Base-by-base conservation (phyloP, 2,888 invertebrate species). In the Physocephala rufipes region DNA sequence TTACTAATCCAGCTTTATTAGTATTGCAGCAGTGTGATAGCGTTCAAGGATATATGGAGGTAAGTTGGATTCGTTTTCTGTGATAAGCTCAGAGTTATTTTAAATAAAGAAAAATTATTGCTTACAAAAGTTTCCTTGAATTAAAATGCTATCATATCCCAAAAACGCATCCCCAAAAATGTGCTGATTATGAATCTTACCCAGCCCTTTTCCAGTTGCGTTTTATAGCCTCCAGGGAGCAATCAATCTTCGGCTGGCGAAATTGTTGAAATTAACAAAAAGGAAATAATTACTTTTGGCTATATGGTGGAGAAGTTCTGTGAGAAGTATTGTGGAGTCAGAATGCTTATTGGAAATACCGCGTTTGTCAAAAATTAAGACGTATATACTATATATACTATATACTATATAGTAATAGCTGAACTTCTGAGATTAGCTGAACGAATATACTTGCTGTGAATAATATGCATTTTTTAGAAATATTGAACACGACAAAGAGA, bases 11-110 rank as follows among this genome's bases (percentile, higher is more conserved):
- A 7, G 81, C 84, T 9, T 80, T 86, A 51, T 74, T 85, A 64
- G 84, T 86, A 64, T 74, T 86, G 70, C 85, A 86, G 77, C 86
- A 86, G 71, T 86, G 86, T 73, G 86, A 86, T 76, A 86, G 84
- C 74, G 82, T 86, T 24, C 86, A 86, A 77, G 86, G 85, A 70
- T 86, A 86, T 75, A 85, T 86, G 76, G 86, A 86, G 86, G 86
- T 86, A 74, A 85, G 85, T 80, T 53, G 36, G n/a, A n/a, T n/a
- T n/a, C n/a, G n/a, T n/a, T n/a, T n/a, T n/a, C n/a, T n/a, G n/a
- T n/a, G n/a, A n/a, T n/a, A n/a, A n/a, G n/a, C n/a, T n/a, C n/a
- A n/a, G n/a, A n/a, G n/a, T n/a, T n/a, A n/a, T n/a, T n/a, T n/a
- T n/a, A n/a, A n/a, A n/a, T n/a, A n/a, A n/a, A n/a, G n/a, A n/a